Evolutionary conservation across 2,888 invertebrate genomes (phyloP), one percentile per base, ranked within the genome.

Genomic region (Drosophila mimica): DNA sequence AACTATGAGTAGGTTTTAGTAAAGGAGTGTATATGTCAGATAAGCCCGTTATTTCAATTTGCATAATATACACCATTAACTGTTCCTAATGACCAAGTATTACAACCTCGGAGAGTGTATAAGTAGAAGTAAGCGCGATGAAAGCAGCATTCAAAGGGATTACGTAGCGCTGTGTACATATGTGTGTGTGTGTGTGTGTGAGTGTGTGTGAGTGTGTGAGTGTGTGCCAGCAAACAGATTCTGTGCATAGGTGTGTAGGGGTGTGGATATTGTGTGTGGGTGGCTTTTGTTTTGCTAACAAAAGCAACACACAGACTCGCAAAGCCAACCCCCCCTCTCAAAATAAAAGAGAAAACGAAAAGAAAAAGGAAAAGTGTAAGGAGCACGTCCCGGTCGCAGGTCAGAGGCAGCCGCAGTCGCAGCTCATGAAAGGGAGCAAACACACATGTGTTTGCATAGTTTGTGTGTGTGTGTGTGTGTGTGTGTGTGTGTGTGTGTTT

Each of bases 141-240:
- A 84, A 85, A 90, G 90, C 83, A 83, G 81, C 86, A 78, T 81
- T 79, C 89, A 88, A 90, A 88, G 78, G 89, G 86, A 90, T 88
- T 90, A 86, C 72, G 38, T 17, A 56, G 67, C 75, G 72, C 60
- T 59, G 20, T 30, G 31, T 60, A 40, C 36, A 30, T 36, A 40
- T 36, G 43, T 31, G 7, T 31, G 7, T 31, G 31, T 7, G 31
- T 46, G 52, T 53, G 20, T 28, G 58, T 28, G 38, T 61, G 54
- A 46, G 52, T 46, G 36, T 52, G 40, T 48, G 49, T 34, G 54
- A 60, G 60, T 58, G 65, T 51, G 28, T 60, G 64, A 52, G 56
- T 67, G 51, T 67, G 51, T 64, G 64, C 43, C 43, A 59, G 68
- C 56, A 74, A 79, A 70, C 65, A 74, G 62, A 71, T 70, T 63